A percentile compares a stretch with the other conserved stretches of the same genome.
These are phyloP conservation scores for Lycia hirtaria DNA, from an alignment of 2,888 invertebrate genomes.

Conservation along the genomic window DNA sequence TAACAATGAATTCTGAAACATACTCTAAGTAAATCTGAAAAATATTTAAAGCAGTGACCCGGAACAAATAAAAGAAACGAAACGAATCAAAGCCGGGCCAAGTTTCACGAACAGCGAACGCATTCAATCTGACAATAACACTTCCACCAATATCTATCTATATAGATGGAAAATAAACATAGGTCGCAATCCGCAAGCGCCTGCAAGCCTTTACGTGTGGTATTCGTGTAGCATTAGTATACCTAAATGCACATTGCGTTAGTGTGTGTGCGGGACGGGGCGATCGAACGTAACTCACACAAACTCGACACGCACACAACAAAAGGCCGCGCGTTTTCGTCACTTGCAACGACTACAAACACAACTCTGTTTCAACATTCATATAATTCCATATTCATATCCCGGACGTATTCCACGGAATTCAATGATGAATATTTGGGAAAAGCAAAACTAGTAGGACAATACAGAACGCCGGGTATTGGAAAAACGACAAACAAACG, in stretches of 20 bases:
- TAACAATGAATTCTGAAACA: background rate
- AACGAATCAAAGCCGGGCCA: background rate
- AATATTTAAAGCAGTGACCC: background rate
- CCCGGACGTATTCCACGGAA: conserved; percentile 1
- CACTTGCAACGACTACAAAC: no score
- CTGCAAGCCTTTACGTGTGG: no score
- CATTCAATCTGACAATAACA: conserved; percentile 8
- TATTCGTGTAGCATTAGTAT: no score
- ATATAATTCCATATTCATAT: conserved; percentile 17
- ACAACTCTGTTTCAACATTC: conserved; percentile 6
- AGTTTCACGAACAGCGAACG: conserved; percentile 6
- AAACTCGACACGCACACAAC: no score
- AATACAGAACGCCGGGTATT: conserved; percentile 1
- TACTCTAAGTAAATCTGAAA: background rate
- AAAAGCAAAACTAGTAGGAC: conserved; percentile 16
- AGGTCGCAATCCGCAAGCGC: no score
- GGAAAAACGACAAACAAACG: conserved; percentile 1
- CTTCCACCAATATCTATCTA: background rate
- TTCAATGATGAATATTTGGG: conserved; percentile 22
- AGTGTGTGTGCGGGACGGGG: no score
- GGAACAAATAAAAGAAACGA: conserved; percentile 3
- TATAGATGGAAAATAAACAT: background rate
- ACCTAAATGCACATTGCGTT: no score
- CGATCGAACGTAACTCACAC: no score
- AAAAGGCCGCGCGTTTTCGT: no score